phyloP scores from a whole-genome alignment of 2,797 vertebrate genomes.

The Phalanger gymnotis region DNA sequence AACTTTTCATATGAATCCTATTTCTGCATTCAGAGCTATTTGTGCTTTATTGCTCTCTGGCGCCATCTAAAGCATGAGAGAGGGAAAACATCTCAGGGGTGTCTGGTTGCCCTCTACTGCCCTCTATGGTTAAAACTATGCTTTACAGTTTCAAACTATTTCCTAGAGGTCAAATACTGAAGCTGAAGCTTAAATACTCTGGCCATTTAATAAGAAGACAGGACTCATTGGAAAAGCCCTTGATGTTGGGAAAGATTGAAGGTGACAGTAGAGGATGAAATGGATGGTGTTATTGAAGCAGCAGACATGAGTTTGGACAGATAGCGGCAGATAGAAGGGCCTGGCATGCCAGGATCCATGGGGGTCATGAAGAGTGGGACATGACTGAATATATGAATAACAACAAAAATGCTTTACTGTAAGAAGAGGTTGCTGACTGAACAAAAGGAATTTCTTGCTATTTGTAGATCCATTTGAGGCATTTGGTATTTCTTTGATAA shows the following conservation, averaged over 20 bases:
- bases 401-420: background rate
- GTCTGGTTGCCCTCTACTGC: background rate
- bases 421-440: background rate
- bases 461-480: background rate
- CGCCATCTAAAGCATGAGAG: background rate
- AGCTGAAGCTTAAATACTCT: background rate
- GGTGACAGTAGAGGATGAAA: background rate
- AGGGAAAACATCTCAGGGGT: background rate
- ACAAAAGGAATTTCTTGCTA: background rate
- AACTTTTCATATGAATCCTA: background rate
- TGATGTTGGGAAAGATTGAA: background rate
- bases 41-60: background rate
- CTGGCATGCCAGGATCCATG: background rate
- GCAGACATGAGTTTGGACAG: background rate
- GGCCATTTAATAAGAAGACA: background rate
- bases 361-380: background rate
- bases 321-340: background rate
- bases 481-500: background rate
- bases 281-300: background rate
- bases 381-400: background rate
- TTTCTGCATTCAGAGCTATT: background rate
- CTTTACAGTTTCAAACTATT: background rate
- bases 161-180: background rate
- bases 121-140: background rate
- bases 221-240: background rate